Base-by-base conservation (phyloP, 2,888 invertebrate genomes). In the Mylabris sibirica region DNA sequence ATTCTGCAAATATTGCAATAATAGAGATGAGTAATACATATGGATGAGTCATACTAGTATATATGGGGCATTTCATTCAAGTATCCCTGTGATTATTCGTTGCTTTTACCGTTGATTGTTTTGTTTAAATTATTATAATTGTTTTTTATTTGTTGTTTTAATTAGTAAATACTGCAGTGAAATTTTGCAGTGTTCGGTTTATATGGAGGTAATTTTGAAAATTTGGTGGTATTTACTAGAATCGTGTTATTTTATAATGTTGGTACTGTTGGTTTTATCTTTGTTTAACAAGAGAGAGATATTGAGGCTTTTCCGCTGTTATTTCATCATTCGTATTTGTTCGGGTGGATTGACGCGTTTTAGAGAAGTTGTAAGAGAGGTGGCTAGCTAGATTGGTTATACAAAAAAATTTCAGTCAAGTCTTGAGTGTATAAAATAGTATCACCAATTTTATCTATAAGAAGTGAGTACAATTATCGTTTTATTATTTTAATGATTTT, bases 261-360 rank as follows among this genome's bases (percentile, higher is more conserved):
- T 60, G 60, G 34, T 38, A 60, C 8, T 38, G 34, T 22, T 14
- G 30, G 26, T 20, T 22, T 34, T 34, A 34, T 59, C 59, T 34
- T 26, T 59, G 8, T 59, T 26, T 59, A 59, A 59, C 59, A 17
- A 11, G 60, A 60, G 60, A 34, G 60, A 60, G 38, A 60, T 3
- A 38, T 20, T 60, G 3, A 1, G 20, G 60, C 20, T 60, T 38
- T 60, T 60, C 38, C 60, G 17, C 20, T 24, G 26, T 60, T 38
- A 60, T 35, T 60, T 24, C 24, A 34, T 34, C 38, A 41, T 60
- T 60, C 60, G 60, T 60, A 35, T 60, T 60, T 38, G 60, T 60
- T 60, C 49, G 60, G 60, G 20, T 20, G 34, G 60, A 60, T 60
- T 60, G 60, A 60, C 60, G 49, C 49, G 49, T 49, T 20, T 49